Evolutionary conservation across 2,888 invertebrate species (phyloP).

Genomic region (Drepanosiphum platanoidis): DNA sequence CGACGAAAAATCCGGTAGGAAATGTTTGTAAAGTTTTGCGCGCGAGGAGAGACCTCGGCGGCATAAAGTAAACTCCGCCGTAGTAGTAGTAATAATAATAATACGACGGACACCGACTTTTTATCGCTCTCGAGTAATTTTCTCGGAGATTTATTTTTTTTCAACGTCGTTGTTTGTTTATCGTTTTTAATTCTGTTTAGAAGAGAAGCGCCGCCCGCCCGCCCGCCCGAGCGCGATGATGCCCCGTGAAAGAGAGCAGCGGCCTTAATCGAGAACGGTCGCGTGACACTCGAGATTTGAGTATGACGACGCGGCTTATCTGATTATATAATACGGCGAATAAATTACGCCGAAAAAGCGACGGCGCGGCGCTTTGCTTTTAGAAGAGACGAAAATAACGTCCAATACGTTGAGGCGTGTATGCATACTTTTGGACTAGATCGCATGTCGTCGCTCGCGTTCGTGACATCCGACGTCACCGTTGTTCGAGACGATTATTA

Average conservation of each 20-base stretch:
- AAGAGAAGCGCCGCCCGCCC: too few relatives aligned
- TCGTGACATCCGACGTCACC: too few relatives aligned
- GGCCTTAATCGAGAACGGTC: background rate
- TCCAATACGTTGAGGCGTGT: too few relatives aligned
- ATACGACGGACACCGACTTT: background rate
- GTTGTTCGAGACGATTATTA: too few relatives aligned
- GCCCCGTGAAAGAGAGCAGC: background rate
- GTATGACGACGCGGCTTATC: background rate
- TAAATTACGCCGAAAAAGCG: background rate
- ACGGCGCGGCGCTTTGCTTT: too few relatives aligned
- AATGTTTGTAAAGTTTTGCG: too few relatives aligned
- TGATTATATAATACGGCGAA: conserved; percentile 18
- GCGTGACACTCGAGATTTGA: conserved; percentile 10
- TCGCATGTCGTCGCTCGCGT: too few relatives aligned
- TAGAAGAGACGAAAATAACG: too few relatives aligned
- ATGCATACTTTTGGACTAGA: too few relatives aligned
- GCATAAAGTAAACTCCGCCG: background rate
- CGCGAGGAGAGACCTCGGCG: too few relatives aligned
- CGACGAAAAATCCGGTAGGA: too few relatives aligned
- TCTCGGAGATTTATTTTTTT: conserved; percentile 4
- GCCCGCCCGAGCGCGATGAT: background rate
- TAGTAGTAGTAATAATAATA: background rate
- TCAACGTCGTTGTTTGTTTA: background rate
- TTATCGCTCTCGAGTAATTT: conserved; percentile 12
- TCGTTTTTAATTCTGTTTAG: background rate